A percentile compares a stretch with the other conserved stretches of the same genome.
These are phyloP conservation scores for Phaetusa simplex DNA, from an alignment of 2,113 vertebrate species.

Conservation along the genomic window DNA sequence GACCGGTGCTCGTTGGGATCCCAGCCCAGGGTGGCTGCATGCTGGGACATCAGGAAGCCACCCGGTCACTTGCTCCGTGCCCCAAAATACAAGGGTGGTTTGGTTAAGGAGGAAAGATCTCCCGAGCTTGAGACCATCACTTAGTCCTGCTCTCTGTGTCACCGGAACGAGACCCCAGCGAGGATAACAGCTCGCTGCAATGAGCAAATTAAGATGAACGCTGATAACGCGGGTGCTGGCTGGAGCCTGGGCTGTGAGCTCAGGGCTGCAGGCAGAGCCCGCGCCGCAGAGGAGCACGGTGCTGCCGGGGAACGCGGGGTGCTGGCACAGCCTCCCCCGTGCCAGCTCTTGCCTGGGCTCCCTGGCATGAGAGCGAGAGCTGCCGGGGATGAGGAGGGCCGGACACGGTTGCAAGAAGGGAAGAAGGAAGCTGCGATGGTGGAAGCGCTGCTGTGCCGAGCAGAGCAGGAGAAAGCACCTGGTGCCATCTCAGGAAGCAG, in stretches of 20 bases:
- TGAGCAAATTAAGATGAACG: background rate
- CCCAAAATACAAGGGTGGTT: background rate
- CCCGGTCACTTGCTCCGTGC: accelerated
- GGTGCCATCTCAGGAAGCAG: background rate
- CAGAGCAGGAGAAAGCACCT: background rate
- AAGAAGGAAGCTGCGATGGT: background rate
- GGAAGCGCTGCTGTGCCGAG: too few species aligned
- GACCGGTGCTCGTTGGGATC: background rate
- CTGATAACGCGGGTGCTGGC: background rate
- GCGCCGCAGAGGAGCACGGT: background rate
- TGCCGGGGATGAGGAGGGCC: background rate
- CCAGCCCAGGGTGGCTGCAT: background rate
- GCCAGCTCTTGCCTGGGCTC: background rate
- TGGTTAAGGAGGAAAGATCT: background rate
- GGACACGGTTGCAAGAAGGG: background rate
- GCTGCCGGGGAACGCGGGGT: accelerated
- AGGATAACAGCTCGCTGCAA: background rate
- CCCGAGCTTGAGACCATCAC: background rate
- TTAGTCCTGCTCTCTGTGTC: background rate
- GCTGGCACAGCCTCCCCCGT: background rate
- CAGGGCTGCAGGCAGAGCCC: background rate
- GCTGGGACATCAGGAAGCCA: background rate
- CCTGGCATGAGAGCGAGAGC: background rate
- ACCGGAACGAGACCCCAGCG: background rate
- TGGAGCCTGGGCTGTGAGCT: background rate